Conservation (phyloP, 2,888 invertebrate genomes). For the Smittia sp. region DNA sequence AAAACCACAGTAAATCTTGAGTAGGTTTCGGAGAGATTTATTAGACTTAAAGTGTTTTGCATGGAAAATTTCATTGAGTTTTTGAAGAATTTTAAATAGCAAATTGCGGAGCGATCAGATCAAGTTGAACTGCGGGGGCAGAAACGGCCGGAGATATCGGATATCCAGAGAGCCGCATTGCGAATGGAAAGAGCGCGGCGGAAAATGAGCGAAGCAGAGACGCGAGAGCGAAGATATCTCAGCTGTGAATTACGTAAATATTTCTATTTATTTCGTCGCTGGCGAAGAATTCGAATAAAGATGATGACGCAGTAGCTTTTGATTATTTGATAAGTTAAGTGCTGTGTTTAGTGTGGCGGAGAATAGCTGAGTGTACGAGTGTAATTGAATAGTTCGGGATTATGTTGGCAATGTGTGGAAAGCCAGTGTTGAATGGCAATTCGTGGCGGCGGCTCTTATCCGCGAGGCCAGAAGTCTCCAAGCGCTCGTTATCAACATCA, state of each 20-base stretch:
- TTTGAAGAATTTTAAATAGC: too few relatives aligned
- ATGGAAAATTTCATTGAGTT: too few relatives aligned
- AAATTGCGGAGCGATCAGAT: too few relatives aligned
- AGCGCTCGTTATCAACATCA: conserved; percentile 14
- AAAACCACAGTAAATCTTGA: too few relatives aligned
- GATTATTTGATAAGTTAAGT: not conserved
- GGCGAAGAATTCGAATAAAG: not conserved
- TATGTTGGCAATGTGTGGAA: not conserved
- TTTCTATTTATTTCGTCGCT: not conserved
- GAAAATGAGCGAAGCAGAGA: not conserved
- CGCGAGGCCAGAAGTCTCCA: not conserved
- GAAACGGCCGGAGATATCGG: too few relatives aligned
- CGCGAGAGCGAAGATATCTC: not conserved
- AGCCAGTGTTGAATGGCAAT: not conserved
- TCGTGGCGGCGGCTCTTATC: not conserved
- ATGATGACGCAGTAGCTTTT: not conserved
- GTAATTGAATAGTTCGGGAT: not conserved
- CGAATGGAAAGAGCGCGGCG: not conserved
- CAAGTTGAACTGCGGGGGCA: too few relatives aligned
- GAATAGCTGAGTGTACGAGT: not conserved
- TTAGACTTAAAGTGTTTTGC: too few relatives aligned
- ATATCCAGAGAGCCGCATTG: not conserved
- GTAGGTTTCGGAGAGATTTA: too few relatives aligned
- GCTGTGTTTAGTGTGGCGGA: not conserved
- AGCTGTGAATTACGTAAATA: not conserved